A percentile compares a stretch with the other conserved stretches of the same genome.
Evolutionary conservation across 2,888 invertebrate species (phyloP).

Genomic region (Mythimna albipuncta): DNA sequence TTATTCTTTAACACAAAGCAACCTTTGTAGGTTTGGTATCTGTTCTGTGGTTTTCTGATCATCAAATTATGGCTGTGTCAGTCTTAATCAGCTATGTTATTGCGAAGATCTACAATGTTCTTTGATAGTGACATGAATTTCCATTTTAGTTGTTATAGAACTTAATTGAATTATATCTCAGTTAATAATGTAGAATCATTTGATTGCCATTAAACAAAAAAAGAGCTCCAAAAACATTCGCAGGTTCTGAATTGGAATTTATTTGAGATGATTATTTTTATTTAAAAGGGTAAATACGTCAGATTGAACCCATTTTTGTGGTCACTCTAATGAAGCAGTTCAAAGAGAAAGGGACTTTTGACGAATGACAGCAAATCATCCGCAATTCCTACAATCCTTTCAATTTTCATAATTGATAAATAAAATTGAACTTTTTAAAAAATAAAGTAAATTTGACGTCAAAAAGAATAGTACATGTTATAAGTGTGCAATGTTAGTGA

Average conservation of each 20-base stretch:
- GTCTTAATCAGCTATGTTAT: neutral
- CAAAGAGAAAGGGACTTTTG: constrained; percentile 9
- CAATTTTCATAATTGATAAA: neutral
- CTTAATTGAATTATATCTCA: too few species aligned
- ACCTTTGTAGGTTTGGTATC: constrained; percentile 64
- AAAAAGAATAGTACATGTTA: constrained; percentile 10
- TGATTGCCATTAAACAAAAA: neutral
- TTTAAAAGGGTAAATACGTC: constrained; percentile 4
- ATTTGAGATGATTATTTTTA: neutral
- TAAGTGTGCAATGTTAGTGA: too few species aligned
- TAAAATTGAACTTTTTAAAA: neutral
- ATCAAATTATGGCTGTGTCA: constrained; percentile 19
- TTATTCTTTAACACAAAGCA: constrained; percentile 71
- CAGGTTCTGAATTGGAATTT: neutral
- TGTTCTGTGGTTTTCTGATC: constrained; percentile 24
- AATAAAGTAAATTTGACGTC: neutral
- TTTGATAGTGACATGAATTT: too few species aligned
- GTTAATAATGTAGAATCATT: neutral
- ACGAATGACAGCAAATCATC: constrained; percentile 6
- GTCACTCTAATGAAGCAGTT: constrained; percentile 15
- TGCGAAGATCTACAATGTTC: neutral
- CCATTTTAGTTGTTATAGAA: too few species aligned
- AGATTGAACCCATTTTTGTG: neutral
- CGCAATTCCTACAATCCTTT: neutral
- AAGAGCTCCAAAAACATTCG: neutral